phyloP scores from a whole-genome alignment of 2,797 vertebrate species.

The Thalassophryne amazonica region DNA sequence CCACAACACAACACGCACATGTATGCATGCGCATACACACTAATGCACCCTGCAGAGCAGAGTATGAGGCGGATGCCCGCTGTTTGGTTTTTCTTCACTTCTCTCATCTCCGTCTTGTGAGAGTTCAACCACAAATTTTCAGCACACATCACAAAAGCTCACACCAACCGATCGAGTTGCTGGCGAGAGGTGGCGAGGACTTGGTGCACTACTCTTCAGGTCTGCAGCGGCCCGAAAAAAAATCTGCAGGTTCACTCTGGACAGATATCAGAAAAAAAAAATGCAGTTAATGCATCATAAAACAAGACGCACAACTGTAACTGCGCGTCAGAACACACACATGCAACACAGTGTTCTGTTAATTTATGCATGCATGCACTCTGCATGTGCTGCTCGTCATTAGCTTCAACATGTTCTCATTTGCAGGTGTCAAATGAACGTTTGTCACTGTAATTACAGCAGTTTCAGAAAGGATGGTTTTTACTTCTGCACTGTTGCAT shows the following conservation, averaged over 20 bases:
- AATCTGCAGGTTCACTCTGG: slow-evolving; percentile 3
- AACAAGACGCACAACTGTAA: no score
- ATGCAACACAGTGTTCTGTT: no score
- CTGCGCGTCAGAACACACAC: no score
- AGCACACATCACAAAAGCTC: slow-evolving; percentile 42
- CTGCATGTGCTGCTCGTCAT: no score
- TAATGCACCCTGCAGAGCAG: slow-evolving; percentile 54
- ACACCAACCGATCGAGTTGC: slow-evolving; percentile 12
- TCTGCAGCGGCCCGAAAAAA: slow-evolving; percentile 8
- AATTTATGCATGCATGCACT: no score
- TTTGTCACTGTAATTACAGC: no score
- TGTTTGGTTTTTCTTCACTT: slow-evolving; percentile 69
- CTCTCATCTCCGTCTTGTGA: slow-evolving; percentile 57
- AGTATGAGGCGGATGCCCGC: slow-evolving; percentile 63
- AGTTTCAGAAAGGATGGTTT: no score
- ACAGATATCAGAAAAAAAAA: slow-evolving; percentile 1
- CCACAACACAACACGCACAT: slow-evolving; percentile 39
- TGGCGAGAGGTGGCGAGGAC: slow-evolving; percentile 4
- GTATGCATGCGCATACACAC: slow-evolving; percentile 27
- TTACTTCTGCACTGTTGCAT: no score
- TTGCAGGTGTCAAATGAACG: no score
- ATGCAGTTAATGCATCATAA: no score
- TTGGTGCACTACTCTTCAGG: not conserved
- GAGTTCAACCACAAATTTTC: slow-evolving; percentile 60
- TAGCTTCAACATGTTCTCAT: no score